Evolutionary conservation across 2,113 vertebrate genomes (phyloP), one percentile per base, ranked within the genome.

Genomic region (Sceloporus tristichus): DNA sequence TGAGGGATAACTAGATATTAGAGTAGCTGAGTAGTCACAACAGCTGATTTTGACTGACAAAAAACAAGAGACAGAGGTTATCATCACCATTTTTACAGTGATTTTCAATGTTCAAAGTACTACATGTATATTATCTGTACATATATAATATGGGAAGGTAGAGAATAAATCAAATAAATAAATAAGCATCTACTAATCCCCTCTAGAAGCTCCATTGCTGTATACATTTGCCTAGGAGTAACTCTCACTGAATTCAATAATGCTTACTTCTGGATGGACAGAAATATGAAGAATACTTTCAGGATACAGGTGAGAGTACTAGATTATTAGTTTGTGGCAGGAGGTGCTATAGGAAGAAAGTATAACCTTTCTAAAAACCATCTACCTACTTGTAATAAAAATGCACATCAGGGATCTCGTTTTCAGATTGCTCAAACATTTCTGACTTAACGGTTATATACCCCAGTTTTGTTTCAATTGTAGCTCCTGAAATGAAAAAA

Each of bases 301-400:
- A 62, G 10, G 11, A 62, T 62, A 62, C 59, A 62, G 59, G 13
- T 62, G 3, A 62, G 3, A 62, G 13, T 62, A 62, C 5, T 71
- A 27, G 25, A 27, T 29, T 29, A 70, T 70, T 18, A 70, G 68
- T 70, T 29, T 2, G 10, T 59, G 9, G 1, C 18, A 19, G 21
- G 65, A 13, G 21, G 25, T 68, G 66, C 25, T 68, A 9, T 68
- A 27, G 25, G 23, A 18, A 19, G 71, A 40, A 14, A 21, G 34
- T 8, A 16, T 38, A 2, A 84, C n/a, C 13, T 73, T 84, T 62
- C 13, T 62, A 18, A 62, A 62, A 62, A 62, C n/a, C 77, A 38
- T 91, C 87, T 86, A 97, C 97, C 94, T 97, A 99, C 99, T 98
- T 98, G 96, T 98, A 99, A 96, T 97, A 99, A 96, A 98, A 99